Conservation (phyloP, 2,888 invertebrate species). For the Epinotia bilunana region DNA sequence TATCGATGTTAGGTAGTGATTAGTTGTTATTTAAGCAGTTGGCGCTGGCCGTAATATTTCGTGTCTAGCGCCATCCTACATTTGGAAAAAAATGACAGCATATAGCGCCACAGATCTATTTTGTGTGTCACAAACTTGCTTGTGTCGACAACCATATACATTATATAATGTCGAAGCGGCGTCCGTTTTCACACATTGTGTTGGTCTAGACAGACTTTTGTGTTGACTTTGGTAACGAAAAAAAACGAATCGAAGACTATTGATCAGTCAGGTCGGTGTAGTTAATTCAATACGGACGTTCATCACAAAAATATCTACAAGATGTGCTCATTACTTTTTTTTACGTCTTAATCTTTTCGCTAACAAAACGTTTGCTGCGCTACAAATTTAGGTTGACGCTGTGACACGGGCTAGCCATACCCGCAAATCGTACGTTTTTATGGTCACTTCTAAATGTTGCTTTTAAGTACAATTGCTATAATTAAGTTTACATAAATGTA, state of each 20-base stretch:
- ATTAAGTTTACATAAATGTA: constrained; percentile 28
- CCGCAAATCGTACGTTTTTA: constrained; percentile 57
- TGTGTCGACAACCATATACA: no score
- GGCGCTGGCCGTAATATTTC: constrained; percentile 74
- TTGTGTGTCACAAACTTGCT: not conserved
- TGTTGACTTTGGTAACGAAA: not conserved
- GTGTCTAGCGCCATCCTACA: constrained; percentile 77
- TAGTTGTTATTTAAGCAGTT: constrained; percentile 62
- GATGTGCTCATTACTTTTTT: not conserved
- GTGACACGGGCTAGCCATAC: constrained; percentile 59
- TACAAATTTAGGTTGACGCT: constrained; percentile 76
- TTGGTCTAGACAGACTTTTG: no score
- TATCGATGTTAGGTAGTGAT: constrained; percentile 21
- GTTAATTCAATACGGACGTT: not conserved
- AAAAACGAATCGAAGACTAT: not conserved
- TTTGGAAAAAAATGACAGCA: constrained; percentile 43
- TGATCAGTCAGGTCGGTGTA: not conserved
- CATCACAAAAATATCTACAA: not conserved
- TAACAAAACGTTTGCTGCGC: not conserved
- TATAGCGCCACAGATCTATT: not conserved
- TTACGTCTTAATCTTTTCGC: not conserved
- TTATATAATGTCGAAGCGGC: no score
- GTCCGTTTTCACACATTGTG: no score
- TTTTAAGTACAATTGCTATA: constrained; percentile 39
- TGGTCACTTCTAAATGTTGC: constrained; percentile 49